Percentiles rank a stretch among this genome's conserved stretches.
phyloP scores from a whole-genome alignment of 2,888 invertebrate species.

The Psylliodes chrysocephalus region DNA sequence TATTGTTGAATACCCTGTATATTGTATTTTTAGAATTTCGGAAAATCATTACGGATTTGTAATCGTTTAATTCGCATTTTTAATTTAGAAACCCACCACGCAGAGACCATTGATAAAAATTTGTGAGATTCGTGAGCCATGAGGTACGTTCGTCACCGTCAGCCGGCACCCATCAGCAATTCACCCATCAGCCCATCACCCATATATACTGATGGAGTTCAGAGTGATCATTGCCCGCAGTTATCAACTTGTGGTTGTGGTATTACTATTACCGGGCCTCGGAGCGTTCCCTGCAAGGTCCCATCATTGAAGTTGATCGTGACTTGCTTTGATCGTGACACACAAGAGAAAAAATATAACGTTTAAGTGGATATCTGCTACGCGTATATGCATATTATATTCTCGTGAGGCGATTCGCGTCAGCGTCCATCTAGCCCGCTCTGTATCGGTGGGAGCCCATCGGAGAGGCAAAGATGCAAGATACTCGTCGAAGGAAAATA shows the following conservation, averaged over 20 bases:
- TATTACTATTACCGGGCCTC: slow-evolving; percentile 53
- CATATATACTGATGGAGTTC: slow-evolving; percentile 42
- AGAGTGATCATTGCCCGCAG: slow-evolving; percentile 55
- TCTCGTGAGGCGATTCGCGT: slow-evolving; percentile 44
- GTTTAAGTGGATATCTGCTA: slow-evolving; percentile 59
- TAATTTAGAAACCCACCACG: no score
- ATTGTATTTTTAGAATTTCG: no score
- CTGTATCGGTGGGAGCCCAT: slow-evolving; percentile 31
- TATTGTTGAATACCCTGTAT: no score
- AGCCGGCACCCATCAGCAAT: slow-evolving; percentile 22
- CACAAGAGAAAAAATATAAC: slow-evolving; percentile 56
- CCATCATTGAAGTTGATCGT: slow-evolving; percentile 58
- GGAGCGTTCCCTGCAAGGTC: slow-evolving; percentile 57
- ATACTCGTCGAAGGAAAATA: slow-evolving; percentile 47
- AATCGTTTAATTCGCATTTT: no score
- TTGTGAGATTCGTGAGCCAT: no score
- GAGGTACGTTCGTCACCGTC: background rate
- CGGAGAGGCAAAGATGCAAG: slow-evolving; percentile 36
- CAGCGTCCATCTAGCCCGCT: slow-evolving; percentile 40
- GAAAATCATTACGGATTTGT: no score
- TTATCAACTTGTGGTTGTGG: slow-evolving; percentile 57
- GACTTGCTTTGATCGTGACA: slow-evolving; percentile 62
- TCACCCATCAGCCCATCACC: slow-evolving; percentile 31
- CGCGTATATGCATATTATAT: slow-evolving; percentile 58
- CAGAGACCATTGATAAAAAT: no score